phyloP scores from a whole-genome alignment of 2,797 vertebrate genomes.

The Artibeus jamaicensis region DNA sequence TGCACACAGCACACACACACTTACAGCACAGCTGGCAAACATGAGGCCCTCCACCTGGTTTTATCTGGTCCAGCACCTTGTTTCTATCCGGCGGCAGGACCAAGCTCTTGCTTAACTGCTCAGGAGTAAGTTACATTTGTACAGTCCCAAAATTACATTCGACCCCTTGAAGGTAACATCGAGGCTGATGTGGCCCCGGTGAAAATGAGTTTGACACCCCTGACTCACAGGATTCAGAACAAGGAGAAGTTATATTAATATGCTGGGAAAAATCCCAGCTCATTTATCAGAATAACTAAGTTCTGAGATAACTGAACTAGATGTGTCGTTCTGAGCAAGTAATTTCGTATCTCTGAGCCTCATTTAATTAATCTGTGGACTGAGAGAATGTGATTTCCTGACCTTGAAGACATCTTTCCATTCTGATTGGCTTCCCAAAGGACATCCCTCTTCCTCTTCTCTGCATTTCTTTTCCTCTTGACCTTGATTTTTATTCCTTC shows the following conservation, averaged over 20 bases:
- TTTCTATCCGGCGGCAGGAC: no score
- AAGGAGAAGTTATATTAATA: neutral
- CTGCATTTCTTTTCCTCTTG: neutral
- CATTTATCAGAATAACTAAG: neutral
- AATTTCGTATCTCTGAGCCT: neutral
- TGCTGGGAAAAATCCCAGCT: neutral
- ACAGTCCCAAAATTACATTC: no score
- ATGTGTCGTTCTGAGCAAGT: neutral
- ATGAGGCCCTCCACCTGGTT: no score
- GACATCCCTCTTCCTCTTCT: neutral
- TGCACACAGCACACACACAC: neutral
- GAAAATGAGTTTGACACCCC: no score
- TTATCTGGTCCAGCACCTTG: no score
- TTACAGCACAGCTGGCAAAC: neutral
- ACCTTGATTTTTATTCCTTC: slow-evolving; percentile 9
- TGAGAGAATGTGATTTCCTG: neutral
- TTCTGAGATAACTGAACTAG: neutral
- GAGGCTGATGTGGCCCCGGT: no score
- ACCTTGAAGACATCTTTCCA: neutral
- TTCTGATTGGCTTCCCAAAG: neutral
- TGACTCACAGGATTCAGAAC: neutral
- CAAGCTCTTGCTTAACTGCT: no score
- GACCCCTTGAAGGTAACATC: no score
- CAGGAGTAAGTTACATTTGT: no score
- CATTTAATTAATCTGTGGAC: neutral